Percentiles rank a stretch among this genome's conserved stretches.
Evolutionary conservation across 1,140 invertebrate species (phyloP).

Genomic region (Galendromus occidentalis): DNA sequence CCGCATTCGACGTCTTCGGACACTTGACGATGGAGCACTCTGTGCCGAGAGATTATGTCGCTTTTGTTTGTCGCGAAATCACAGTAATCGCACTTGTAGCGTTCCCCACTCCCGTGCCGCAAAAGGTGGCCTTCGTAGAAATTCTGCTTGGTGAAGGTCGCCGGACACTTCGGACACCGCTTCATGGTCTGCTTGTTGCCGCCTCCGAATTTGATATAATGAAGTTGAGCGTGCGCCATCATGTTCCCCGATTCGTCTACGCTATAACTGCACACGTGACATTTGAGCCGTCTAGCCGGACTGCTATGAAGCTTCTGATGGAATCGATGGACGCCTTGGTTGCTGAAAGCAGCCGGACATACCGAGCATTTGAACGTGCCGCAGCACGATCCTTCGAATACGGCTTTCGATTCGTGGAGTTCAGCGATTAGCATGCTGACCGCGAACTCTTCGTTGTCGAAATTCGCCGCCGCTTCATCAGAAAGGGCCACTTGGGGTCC

Average conservation of each 20-base stretch:
- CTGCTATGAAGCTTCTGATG: neutral
- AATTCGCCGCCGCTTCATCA: slow-evolving; percentile 15
- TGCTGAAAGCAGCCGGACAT: slow-evolving; percentile 20
- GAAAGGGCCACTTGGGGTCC: slow-evolving; percentile 17
- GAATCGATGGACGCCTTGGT: slow-evolving; percentile 12
- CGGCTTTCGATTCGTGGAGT: slow-evolving; percentile 13
- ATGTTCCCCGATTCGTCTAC: slow-evolving; percentile 7
- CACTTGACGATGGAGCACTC: slow-evolving; percentile 35
- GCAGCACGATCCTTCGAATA: slow-evolving; percentile 15
- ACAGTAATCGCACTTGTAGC: slow-evolving; percentile 55
- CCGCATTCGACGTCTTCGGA: slow-evolving; percentile 16
- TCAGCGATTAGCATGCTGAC: neutral
- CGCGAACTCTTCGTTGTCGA: neutral
- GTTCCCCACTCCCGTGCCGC: slow-evolving; percentile 43
- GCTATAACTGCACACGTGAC: neutral
- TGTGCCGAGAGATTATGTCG: slow-evolving; percentile 52
- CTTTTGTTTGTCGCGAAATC: slow-evolving; percentile 57
- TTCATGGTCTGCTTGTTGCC: slow-evolving; percentile 14
- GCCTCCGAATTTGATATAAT: neutral
- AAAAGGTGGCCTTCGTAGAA: slow-evolving; percentile 35
- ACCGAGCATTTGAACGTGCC: slow-evolving; percentile 17
- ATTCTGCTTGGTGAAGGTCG: slow-evolving; percentile 39
- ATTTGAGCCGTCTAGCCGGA: neutral
- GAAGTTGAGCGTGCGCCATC: slow-evolving; percentile 7
- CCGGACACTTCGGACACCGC: slow-evolving; percentile 43